A percentile compares a stretch with the other conserved stretches of the same genome.
Evolutionary conservation across 2,888 invertebrate species (phyloP).

Genomic region (Gymnosoma rotundatum): DNA sequence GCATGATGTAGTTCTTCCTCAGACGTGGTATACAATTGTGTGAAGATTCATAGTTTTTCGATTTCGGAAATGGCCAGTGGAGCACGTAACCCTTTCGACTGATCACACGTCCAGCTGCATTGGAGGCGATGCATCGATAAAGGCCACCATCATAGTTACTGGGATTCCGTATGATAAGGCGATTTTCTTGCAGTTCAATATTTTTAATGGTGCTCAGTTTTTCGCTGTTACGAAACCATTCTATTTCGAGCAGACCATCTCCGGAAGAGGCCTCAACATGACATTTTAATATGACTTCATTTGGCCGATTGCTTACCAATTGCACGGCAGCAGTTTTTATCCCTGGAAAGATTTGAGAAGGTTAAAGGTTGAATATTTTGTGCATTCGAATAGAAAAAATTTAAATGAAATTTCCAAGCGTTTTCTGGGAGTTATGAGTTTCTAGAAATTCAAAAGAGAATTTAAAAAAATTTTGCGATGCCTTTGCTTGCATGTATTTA

Average conservation of each 20-base stretch:
- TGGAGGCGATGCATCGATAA: constrained; percentile 88
- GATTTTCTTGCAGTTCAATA: constrained; percentile 83
- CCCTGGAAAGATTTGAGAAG: constrained; percentile 74
- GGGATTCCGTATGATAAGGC: constrained; percentile 78
- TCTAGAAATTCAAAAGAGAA: too few relatives aligned
- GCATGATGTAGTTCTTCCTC: constrained; percentile 76
- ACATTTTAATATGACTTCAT: constrained; percentile 80
- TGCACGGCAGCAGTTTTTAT: constrained; percentile 79
- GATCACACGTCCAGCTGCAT: constrained; percentile 85
- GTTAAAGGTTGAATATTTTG: not conserved
- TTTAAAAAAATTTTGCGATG: too few relatives aligned
- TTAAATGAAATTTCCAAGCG: too few relatives aligned
- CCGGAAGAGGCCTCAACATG: constrained; percentile 80
- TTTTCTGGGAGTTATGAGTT: too few relatives aligned
- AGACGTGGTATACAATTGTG: constrained; percentile 78
- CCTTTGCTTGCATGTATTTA: too few relatives aligned
- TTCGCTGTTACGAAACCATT: constrained; percentile 84
- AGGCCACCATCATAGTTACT: constrained; percentile 85
- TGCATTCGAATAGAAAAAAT: too few relatives aligned
- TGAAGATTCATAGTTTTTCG: constrained; percentile 61
- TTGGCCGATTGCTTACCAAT: constrained; percentile 77
- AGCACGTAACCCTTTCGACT: constrained; percentile 79
- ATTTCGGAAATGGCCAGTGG: constrained; percentile 70
- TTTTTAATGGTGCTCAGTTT: constrained; percentile 84
- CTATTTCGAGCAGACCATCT: constrained; percentile 77